These are phyloP conservation scores for Artibeus lituratus DNA, from an alignment of 2,797 vertebrate genomes.

Conservation along the genomic window DNA sequence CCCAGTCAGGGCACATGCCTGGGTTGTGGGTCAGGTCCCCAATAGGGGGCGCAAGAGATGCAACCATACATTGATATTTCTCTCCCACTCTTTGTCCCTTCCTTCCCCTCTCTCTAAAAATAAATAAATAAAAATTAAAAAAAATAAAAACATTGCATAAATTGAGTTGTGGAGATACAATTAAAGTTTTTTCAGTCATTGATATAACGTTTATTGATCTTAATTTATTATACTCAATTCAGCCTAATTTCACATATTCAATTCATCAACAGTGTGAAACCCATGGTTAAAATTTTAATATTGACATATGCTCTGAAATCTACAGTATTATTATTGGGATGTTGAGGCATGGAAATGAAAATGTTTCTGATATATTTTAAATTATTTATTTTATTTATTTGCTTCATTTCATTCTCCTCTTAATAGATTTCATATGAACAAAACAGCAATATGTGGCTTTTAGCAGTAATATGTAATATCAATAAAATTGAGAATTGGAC, in stretches of 20 bases:
- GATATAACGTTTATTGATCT: not conserved
- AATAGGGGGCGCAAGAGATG: no score
- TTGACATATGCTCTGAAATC: not conserved
- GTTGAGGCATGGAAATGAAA: not conserved
- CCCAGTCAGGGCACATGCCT: no score
- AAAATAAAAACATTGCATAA: not conserved
- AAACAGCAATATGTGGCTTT: not conserved
- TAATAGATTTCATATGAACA: conserved; percentile 11
- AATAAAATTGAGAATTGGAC: conserved; percentile 13
- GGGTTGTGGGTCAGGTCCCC: no score
- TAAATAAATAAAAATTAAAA: no score
- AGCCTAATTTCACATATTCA: not conserved
- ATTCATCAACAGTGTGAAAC: not conserved
- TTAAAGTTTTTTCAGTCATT: not conserved
- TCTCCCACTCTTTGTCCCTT: no score
- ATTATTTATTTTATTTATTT: conserved; percentile 30
- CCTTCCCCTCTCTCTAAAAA: no score
- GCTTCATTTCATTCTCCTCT: not conserved
- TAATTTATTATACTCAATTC: not conserved
- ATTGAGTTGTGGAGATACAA: not conserved
- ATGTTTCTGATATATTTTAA: not conserved
- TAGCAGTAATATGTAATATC: not conserved
- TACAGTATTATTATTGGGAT: not conserved
- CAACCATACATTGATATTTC: no score
- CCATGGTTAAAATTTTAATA: conserved; percentile 1